phyloP scores from a whole-genome alignment of 1,140 invertebrate genomes.

The Lucilia sericata region DNA sequence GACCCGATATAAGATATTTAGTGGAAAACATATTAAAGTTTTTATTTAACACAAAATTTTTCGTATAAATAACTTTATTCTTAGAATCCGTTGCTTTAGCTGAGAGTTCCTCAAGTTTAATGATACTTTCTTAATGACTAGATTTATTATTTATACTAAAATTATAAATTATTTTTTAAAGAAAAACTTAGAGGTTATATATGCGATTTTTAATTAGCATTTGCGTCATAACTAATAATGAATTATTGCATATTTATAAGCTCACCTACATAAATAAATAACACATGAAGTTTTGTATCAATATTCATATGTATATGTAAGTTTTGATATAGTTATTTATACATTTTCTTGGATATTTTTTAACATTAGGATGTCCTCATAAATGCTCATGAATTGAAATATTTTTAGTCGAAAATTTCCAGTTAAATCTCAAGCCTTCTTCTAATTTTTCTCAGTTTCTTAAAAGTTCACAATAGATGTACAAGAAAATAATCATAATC shows the following conservation, averaged over 20 bases:
- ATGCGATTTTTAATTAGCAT: not conserved
- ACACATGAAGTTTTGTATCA: no score
- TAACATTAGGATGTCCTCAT: no score
- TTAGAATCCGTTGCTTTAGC: not conserved
- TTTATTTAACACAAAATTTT: not conserved
- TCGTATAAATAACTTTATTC: not conserved
- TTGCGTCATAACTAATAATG: conserved; percentile 2
- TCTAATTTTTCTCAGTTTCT: no score
- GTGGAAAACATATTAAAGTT: not conserved
- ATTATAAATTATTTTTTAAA: not conserved
- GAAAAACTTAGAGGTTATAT: not conserved
- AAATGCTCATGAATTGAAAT: no score
- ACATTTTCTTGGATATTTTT: no score
- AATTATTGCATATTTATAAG: conserved; percentile 17
- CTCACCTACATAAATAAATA: not conserved
- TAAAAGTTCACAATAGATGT: no score
- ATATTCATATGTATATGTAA: no score
- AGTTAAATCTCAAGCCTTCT: no score
- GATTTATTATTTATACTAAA: not conserved
- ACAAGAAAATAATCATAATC: no score
- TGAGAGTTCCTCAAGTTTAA: not conserved
- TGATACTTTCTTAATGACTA: not conserved
- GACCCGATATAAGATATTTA: not conserved
- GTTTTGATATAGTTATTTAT: no score
- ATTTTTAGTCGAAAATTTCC: no score